Conservation (phyloP, 1,140 invertebrate species). For the Macrobrachium rosenbergii region DNA sequence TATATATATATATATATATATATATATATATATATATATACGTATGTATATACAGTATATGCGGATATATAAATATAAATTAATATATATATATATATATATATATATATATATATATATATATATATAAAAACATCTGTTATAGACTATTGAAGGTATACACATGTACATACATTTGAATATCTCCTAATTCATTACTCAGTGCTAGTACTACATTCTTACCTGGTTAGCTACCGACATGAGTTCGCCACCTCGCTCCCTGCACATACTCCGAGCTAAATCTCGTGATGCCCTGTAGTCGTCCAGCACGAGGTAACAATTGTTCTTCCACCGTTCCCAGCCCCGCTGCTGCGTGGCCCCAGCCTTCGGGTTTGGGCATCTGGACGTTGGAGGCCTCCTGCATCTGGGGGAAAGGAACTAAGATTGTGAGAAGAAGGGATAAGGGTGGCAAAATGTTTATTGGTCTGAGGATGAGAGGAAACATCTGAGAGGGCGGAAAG, state of each 20-base stretch:
- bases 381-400: background rate
- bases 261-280: conserved; percentile 9
- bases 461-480: background rate
- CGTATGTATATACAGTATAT: too few relatives aligned
- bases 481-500: background rate
- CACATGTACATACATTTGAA: too few relatives aligned
- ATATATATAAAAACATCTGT: too few relatives aligned
- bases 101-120: too few relatives aligned
- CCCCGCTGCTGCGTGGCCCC: background rate
- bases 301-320: conserved; percentile 42
- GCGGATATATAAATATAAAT: too few relatives aligned
- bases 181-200: too few relatives aligned
- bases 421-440: background rate
- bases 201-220: too few relatives aligned
- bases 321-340: conserved; percentile 43
- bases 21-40: too few relatives aligned
- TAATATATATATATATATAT: too few relatives aligned
- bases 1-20: too few relatives aligned
- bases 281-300: conserved; percentile 7
- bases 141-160: too few relatives aligned
- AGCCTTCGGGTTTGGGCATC: background rate
- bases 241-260: conserved; percentile 7
- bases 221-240: conserved; percentile 10
- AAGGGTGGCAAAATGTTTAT: background rate
- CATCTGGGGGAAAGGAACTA: conserved; percentile 24